Evolutionary conservation across 2,113 vertebrate species (phyloP), one percentile per base, ranked within the genome.

Genomic region (Nyctibius bracteatus): DNA sequence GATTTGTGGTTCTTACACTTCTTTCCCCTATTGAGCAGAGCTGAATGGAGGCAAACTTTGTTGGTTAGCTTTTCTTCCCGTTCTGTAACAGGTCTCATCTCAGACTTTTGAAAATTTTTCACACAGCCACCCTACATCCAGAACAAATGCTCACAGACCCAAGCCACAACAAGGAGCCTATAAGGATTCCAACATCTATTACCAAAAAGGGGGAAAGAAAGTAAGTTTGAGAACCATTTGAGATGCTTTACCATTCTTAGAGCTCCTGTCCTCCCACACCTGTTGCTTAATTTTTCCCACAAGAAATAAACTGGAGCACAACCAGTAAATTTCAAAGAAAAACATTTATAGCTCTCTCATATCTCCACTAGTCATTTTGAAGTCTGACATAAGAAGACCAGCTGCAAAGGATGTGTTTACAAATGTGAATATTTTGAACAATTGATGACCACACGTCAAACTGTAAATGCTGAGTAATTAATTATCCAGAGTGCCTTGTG

Each of bases 321-420:
- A 94, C 54, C 73, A 85, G 70, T 93, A 74, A 91, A 94, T 96
- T 94, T 95, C 66, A 80, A 93, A 87, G 81, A 67, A 92, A 95
- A 85, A 39, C 57, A 66, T 90, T 90, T 73, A 51, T 70, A 62
- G 66, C 43, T 39, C 31, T 91, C 83, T 88, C 62, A 43, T 88
- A 74, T 89, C 61, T 86, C 39, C 54, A 61, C 46, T 51, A 92
- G 65, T 61, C 57, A 62, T 96, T 97, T 95, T 90, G 82, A 95
- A 88, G 93, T 90, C 88, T 92, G 96, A 82, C 90, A 91, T 81
- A 91, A 96, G 86, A 94, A 86, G 82, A 95, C 57, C 88, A 96
- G 82, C 67, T 58, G 91, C 90, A 93, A 86, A 94, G 66, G 44
- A 67, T 86, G 65, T 91, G 63, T 97, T 96, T 87, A 85, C 73